Conservation (phyloP, 2,888 invertebrate genomes). For the Agrochola macilenta region DNA sequence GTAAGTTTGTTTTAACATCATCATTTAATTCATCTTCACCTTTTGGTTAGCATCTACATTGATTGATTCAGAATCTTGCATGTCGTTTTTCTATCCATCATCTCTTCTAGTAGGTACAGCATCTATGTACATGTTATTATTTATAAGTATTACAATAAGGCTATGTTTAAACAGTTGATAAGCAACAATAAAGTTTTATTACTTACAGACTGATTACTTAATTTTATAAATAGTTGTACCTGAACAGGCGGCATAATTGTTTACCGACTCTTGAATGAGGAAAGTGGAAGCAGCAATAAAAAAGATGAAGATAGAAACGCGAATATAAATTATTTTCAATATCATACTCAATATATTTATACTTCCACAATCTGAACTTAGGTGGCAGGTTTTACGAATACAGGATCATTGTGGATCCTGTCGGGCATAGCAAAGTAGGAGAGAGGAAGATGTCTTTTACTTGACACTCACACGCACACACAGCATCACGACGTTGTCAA, state of each 20-base stretch:
- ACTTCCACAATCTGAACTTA: no score
- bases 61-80: background rate
- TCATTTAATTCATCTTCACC: background rate
- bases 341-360: no score
- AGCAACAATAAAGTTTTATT: conserved; percentile 6
- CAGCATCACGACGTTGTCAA: background rate
- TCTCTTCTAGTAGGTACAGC: background rate
- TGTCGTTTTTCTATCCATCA: background rate
- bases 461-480: no score
- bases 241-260: background rate
- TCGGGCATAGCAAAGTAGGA: no score
- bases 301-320: background rate
- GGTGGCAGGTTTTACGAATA: no score
- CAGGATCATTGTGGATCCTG: no score
- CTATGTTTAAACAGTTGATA: conserved; percentile 16
- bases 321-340: background rate
- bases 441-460: no score
- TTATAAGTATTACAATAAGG: conserved; percentile 8
- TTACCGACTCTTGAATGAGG: background rate
- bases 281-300: background rate
- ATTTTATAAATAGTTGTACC: conserved; percentile 9
- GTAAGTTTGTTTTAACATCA: background rate
- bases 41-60: conserved; percentile 19
- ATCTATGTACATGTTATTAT: background rate
- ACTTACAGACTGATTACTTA: background rate